phyloP scores from a whole-genome alignment of 2,113 vertebrate species.

The Enhydra lutris region DNA sequence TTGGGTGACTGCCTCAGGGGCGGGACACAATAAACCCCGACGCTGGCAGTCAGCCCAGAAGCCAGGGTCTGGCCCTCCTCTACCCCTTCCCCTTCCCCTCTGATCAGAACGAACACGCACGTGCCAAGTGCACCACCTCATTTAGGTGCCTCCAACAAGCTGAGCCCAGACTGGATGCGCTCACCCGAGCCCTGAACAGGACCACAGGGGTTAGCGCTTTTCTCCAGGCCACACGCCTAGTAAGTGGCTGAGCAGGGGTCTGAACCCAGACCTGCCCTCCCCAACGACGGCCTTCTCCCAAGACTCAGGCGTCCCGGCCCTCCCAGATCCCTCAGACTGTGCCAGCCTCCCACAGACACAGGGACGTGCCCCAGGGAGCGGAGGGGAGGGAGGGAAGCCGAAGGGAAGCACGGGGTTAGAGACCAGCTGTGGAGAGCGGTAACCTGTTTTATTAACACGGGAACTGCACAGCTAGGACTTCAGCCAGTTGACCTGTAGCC shows the following conservation, averaged over 20 bases:
- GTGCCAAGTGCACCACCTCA: not conserved
- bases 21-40: not conserved
- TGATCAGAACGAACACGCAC: rapidly evolving
- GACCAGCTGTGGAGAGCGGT: not conserved
- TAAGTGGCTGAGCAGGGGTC: not conserved
- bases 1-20: not conserved
- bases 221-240: not conserved
- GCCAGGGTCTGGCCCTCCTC: not conserved
- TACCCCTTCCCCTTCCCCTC: not conserved
- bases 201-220: not conserved
- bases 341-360: not conserved
- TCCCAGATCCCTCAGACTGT: not conserved
- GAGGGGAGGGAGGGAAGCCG: not conserved
- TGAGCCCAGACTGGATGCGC: no score
- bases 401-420: not conserved
- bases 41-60: not conserved
- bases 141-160: not conserved
- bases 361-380: not conserved
- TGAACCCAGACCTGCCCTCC: not conserved
- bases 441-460: slow-evolving; percentile 62
- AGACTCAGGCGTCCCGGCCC: not conserved
- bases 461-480: not conserved
- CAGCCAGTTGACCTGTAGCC: not conserved
- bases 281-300: not conserved
- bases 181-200: not conserved